Conservation (phyloP, 2,113 vertebrate genomes). For the Eretmochelys imbricata region DNA sequence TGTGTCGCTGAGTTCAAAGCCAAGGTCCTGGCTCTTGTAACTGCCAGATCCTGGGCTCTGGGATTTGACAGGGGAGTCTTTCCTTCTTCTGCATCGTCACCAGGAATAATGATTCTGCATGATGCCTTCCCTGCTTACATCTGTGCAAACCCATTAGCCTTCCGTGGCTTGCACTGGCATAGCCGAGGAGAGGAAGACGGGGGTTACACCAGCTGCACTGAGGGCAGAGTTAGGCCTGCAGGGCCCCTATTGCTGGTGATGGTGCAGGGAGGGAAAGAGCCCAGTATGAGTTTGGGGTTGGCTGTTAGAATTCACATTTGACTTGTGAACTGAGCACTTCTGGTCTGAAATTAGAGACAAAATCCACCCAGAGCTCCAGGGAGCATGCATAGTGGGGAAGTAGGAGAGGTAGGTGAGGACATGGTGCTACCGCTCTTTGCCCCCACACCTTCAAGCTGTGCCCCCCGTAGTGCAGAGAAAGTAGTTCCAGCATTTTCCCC, state of each 20-base stretch:
- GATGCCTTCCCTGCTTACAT: not conserved
- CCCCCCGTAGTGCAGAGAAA: not conserved
- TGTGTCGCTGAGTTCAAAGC: not conserved
- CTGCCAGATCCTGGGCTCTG: not conserved
- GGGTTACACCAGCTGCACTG: not conserved
- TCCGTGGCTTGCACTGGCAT: not conserved
- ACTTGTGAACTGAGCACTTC: not conserved
- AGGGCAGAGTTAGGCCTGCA: not conserved
- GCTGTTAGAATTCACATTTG: not conserved
- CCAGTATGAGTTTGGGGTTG: not conserved
- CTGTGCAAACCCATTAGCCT: not conserved
- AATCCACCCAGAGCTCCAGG: not conserved
- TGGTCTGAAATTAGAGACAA: not conserved
- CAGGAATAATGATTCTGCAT: not conserved
- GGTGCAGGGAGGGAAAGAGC: not conserved
- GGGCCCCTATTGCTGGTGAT: not conserved
- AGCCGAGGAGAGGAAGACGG: not conserved
- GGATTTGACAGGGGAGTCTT: not conserved
- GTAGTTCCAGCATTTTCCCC: not conserved
- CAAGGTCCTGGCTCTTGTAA: not conserved
- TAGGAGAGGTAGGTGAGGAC: not conserved
- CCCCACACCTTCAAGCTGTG: not conserved
- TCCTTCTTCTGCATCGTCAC: not conserved
- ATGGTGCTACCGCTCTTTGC: not conserved
- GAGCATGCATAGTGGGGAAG: not conserved